Conservation (phyloP, 2,888 invertebrate genomes). For the Amiota communis region DNA sequence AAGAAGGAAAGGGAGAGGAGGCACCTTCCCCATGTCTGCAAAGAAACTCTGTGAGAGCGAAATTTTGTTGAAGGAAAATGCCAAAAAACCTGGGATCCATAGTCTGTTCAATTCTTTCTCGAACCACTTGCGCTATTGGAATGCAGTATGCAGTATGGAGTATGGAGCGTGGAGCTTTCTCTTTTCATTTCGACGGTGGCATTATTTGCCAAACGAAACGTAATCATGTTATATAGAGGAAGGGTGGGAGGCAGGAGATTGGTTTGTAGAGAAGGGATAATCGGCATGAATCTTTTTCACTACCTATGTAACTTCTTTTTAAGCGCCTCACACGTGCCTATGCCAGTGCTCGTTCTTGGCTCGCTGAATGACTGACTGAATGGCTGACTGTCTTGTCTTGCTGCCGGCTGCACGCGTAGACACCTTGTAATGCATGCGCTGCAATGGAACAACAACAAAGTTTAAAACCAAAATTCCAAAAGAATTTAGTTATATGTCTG, state of each 20-base stretch:
- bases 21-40: slow-evolving; percentile 48
- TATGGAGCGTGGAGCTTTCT: slow-evolving; percentile 59
- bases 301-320: background rate
- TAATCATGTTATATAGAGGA: too few species aligned
- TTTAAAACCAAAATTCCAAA: slow-evolving; percentile 60
- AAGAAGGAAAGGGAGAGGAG: too few species aligned
- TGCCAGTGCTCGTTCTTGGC: background rate
- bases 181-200: slow-evolving; percentile 61
- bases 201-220: slow-evolving; percentile 33
- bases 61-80: background rate
- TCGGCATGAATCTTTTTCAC: slow-evolving; percentile 31
- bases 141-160: slow-evolving; percentile 43
- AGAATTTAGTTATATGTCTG: slow-evolving; percentile 52
- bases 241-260: too few species aligned
- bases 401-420: slow-evolving; percentile 19
- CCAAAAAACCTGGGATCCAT: background rate
- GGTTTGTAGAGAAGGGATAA: too few species aligned
- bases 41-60: background rate
- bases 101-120: slow-evolving; percentile 1
- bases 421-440: slow-evolving; percentile 52
- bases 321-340: slow-evolving; percentile 12
- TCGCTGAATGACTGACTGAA: slow-evolving; percentile 25
- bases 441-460: slow-evolving; percentile 30
- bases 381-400: slow-evolving; percentile 3
- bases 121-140: slow-evolving; percentile 34